These are phyloP conservation scores for Tiliacea aurago DNA, from an alignment of 2,888 invertebrate species.

Conservation along the genomic window DNA sequence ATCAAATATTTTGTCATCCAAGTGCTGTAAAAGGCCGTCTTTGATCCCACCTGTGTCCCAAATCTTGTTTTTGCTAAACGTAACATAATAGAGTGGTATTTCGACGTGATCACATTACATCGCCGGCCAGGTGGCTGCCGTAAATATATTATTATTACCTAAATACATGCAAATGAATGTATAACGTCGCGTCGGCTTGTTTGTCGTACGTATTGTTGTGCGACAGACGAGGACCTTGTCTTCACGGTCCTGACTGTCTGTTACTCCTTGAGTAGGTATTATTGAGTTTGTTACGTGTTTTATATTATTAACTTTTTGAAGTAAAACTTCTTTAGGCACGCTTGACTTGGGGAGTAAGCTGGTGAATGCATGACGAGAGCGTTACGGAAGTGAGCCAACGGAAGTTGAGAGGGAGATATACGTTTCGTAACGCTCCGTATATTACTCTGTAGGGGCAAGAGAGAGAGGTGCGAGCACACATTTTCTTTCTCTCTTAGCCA, in stretches of 20 bases:
- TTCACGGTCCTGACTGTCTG: constrained; percentile 68
- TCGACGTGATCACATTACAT: constrained; percentile 82
- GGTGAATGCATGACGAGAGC: no score
- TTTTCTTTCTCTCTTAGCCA: no score
- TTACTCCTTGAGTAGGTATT: constrained; percentile 29
- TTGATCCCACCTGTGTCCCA: constrained; percentile 65
- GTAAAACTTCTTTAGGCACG: no score
- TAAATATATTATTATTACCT: constrained; percentile 68
- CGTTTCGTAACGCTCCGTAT: no score
- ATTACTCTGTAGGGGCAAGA: no score
- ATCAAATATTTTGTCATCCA: constrained; percentile 11
- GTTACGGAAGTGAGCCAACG: no score
- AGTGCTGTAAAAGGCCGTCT: constrained; percentile 3
- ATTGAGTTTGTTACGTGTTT: constrained; percentile 8
- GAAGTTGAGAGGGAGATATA: no score
- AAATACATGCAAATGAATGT: constrained; percentile 75
- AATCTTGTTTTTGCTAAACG: constrained; percentile 66
- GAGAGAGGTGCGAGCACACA: no score
- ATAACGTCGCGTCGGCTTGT: constrained; percentile 69
- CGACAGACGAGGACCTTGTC: constrained; percentile 70
- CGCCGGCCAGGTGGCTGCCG: constrained; percentile 79
- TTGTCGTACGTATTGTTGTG: constrained; percentile 70
- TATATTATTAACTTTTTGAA: not conserved
- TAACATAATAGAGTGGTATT: constrained; percentile 75
- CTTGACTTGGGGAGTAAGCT: no score